Conservation (phyloP, 2,113 vertebrate species). For the Ptilorrhoa leucosticta region DNA sequence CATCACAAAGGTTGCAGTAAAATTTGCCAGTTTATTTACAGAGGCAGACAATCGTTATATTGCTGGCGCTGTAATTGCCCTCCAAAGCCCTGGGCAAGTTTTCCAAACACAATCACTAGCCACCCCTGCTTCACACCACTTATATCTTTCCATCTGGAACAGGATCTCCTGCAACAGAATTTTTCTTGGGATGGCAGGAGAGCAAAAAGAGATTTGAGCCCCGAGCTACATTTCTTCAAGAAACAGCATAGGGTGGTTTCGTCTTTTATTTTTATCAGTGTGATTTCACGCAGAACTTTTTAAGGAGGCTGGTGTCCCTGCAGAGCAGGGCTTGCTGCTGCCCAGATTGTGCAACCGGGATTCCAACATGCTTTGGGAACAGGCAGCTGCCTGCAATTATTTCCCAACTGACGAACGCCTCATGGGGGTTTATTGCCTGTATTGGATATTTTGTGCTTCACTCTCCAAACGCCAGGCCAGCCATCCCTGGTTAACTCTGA, state of each 20-base stretch:
- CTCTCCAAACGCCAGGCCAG: not conserved
- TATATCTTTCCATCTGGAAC: not conserved
- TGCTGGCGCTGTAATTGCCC: not conserved
- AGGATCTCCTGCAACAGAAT: fast-evolving
- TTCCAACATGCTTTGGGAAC: slow-evolving; percentile 25
- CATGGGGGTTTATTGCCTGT: not conserved
- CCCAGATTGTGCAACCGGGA: slow-evolving; percentile 37
- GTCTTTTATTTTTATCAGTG: not conserved
- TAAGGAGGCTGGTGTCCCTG: not conserved
- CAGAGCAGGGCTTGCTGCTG: slow-evolving; percentile 14
- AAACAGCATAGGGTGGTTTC: not conserved
- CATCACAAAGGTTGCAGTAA: slow-evolving; percentile 14
- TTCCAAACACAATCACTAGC: slow-evolving; percentile 1
- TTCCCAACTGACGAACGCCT: slow-evolving; percentile 49
- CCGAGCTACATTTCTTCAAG: not conserved
- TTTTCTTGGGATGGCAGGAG: not conserved
- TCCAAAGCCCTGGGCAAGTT: not conserved
- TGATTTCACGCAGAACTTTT: not conserved
- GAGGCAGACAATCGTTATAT: not conserved
- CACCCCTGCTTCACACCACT: not conserved
- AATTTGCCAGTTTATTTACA: slow-evolving; percentile 38
- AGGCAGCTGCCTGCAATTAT: slow-evolving; percentile 53
- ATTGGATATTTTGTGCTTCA: not conserved
- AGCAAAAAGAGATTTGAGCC: not conserved
- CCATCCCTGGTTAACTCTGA: not conserved